Evolutionary conservation across 2,113 vertebrate species (phyloP), one percentile per base, ranked within the genome.

Genomic region (Galemys pyrenaicus): DNA sequence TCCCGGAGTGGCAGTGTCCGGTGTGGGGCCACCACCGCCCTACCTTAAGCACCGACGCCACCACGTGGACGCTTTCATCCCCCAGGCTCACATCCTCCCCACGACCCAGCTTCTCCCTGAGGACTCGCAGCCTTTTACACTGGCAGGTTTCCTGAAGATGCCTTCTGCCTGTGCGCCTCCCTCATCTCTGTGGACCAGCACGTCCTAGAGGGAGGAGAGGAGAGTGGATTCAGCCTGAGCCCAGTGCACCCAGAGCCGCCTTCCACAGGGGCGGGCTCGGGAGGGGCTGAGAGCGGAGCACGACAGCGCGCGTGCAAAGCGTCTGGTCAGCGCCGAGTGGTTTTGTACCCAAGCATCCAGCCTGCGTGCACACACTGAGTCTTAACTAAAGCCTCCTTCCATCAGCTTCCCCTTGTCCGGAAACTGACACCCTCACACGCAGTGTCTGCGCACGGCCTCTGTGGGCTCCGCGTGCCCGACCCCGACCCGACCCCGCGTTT

Each of bases 41-140:
- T 93, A 99, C 99, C 98, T 99, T 99, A 94, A 99, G 98, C 68
- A 99, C 98, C 17, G 98, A 98, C 0, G 99, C 98, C 1, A 98
- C 98, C 93, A 99, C 98, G 83, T 99, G 98, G 94, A 99, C 97
- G 12, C 98, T 99, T 96, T 99, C 98, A 4, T 92, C 92, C n/a
- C 98, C 93, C 96, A 99, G 97, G 88, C 98, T 97, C 2, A 98
- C 98, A 62, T 98, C 98, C 0, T 93, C 92, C 0, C 98, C 98
- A 0, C 98, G 97, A 96, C 99, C 98, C 56, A 99, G 98, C 64
- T 98, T 98, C 83, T 99, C 98, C 94, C 98, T 98, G 5, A 99
- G 97, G 65, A 98, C 89, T 98, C 97, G 96, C 98, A 99, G 10
- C 98, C 98, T 96, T 99, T 99, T 11, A 98, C 98, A 84, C 98